Base-by-base conservation (phyloP, 2,797 vertebrate genomes). In the Coregonus ussuriensis region DNA sequence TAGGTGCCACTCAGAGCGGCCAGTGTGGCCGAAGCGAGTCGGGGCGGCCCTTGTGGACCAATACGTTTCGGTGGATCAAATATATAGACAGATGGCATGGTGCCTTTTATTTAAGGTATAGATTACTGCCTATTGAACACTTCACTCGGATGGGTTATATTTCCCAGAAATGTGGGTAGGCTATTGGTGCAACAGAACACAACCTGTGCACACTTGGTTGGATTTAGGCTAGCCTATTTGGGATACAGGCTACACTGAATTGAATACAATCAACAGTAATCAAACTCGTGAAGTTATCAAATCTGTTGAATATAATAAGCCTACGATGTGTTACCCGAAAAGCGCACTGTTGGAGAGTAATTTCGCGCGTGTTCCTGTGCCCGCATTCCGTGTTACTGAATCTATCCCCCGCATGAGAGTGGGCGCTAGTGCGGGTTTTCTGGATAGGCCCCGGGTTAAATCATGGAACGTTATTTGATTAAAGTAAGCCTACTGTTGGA, bases 1-100 rank as follows among this genome's bases (percentile, higher is more conserved):
- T 98, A 96, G 96, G 96, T 88, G 78, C 62, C 83, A 81, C 77
- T 79, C 71, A 63, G 74, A 59, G 71, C 74, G 78, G 78, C 72
- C 78, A 52, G 54, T 25, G 52, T 62, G 79, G 31, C 82, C 74
- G 80, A 76, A 81, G 78, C 82, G 73, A 52, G 71, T 51, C 79
- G 81, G 3, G 18, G 41, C 35, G 16, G 52, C 53, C 18, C 4
- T 6, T 11, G 29, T 13, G 31, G 15, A 62, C 16, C 4, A 18
- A 59, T 5, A 18, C 53, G 15, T 25, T 29, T 72, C 70, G 11
- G 47, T 53, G 51, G 21, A 29, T 52, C 13, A 15, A 72, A 72
- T 52, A 51, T 25, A 52, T 29, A 71, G 3, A 47, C 18, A 4
- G 52, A 70, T 62, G 52, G 37, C 71, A 33, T 21, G 67, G 16